Evolutionary conservation across 92 coral and sea anemone genomes (phyloP).

Genomic region (Isaurus tuberculatus): DNA sequence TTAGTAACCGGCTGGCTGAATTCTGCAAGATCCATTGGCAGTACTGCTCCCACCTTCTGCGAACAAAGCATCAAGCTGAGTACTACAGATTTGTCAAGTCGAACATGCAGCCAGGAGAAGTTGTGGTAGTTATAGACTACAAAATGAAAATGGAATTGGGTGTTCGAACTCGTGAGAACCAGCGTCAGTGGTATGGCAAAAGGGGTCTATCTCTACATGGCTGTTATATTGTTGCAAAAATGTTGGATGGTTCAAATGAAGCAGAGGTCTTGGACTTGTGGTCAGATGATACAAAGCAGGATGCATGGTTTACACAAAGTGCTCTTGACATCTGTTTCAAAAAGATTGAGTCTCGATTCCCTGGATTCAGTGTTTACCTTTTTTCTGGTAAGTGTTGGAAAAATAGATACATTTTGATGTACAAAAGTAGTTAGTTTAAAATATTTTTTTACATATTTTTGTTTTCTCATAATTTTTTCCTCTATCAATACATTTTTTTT

Average conservation of each 20-base stretch:
- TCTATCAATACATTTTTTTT: background rate
- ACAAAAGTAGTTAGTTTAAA: background rate
- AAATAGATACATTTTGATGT: background rate
- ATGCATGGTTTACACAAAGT: constrained; percentile 24
- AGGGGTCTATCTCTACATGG: constrained; percentile 57
- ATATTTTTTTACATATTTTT: background rate
- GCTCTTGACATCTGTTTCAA: constrained; percentile 29
- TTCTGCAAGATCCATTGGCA: background rate
- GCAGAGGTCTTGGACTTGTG: constrained; percentile 21
- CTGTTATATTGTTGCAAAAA: constrained; percentile 44
- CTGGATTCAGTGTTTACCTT: constrained; percentile 18
- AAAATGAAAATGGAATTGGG: constrained; percentile 54
- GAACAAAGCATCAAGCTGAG: constrained; percentile 39
- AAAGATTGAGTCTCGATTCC: constrained; percentile 8
- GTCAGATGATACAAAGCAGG: constrained; percentile 29
- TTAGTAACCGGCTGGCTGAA: too few species aligned
- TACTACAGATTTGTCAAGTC: constrained; percentile 31
- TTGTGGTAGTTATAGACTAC: constrained; percentile 46
- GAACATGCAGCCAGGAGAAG: constrained; percentile 50
- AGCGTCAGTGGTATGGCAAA: constrained; percentile 60
- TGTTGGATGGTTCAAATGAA: constrained; percentile 1
- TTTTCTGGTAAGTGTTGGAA: constrained; percentile 13
- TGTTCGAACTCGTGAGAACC: constrained; percentile 45
- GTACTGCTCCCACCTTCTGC: constrained; percentile 35
- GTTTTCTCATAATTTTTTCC: background rate